Conservation (phyloP, 2,888 invertebrate species). For the Caradrina kadenii region DNA sequence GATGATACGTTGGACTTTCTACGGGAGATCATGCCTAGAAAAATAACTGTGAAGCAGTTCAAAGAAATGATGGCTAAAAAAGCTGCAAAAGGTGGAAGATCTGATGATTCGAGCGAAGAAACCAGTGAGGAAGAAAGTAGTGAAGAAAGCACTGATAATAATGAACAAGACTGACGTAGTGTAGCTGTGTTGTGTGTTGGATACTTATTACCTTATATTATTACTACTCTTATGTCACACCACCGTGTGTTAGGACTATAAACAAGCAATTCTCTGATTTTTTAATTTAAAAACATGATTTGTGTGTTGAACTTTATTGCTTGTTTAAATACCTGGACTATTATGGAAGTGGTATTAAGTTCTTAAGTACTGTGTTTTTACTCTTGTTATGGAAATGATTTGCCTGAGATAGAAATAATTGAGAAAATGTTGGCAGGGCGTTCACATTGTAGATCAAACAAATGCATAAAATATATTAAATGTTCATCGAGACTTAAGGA, state of each 20-base stretch:
- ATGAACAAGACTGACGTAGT: slow-evolving; percentile 74
- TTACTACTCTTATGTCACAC: slow-evolving; percentile 2
- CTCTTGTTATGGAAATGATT: neutral
- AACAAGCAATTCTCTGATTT: neutral
- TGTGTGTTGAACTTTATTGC: neutral
- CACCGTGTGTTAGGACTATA: neutral
- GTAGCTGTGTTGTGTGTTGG: neutral
- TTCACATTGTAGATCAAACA: too few species aligned
- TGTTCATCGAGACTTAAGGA: too few species aligned
- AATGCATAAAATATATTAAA: too few species aligned
- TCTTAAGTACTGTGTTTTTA: slow-evolving; percentile 40
- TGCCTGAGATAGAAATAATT: neutral
- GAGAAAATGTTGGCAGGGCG: neutral
- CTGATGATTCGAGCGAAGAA: slow-evolving; percentile 81
- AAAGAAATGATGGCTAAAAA: slow-evolving; percentile 92
- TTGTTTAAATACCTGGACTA: neutral
- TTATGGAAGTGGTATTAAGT: neutral
- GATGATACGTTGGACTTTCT: slow-evolving; percentile 93
- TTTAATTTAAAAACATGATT: neutral
- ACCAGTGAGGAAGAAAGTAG: slow-evolving; percentile 79
- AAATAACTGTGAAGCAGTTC: slow-evolving; percentile 93
- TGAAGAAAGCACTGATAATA: slow-evolving; percentile 79
- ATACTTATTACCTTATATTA: slow-evolving; percentile 13
- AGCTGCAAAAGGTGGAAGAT: slow-evolving; percentile 73
- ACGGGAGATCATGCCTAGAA: slow-evolving; percentile 93